Evolutionary conservation across 64 coral and sea anemone genomes (phyloP).

Genomic region (Montipora sp.): DNA sequence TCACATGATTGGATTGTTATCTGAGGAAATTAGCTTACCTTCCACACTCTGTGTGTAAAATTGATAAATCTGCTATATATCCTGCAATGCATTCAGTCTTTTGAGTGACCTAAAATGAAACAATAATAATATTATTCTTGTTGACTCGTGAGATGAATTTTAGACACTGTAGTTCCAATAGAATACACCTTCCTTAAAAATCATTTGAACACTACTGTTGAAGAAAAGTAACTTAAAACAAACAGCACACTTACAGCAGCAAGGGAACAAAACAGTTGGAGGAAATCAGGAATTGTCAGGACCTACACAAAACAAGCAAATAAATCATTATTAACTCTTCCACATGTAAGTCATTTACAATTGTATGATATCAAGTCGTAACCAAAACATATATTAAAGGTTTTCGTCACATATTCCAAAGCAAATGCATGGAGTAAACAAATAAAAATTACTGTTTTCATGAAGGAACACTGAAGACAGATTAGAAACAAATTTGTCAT

Average conservation of each 20-base stretch:
- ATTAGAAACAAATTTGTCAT: no score
- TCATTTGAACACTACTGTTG: neutral
- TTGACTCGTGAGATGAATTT: no score
- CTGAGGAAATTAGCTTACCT: constrained; percentile 39
- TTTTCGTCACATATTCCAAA: no score
- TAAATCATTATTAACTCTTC: neutral
- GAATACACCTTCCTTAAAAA: no score
- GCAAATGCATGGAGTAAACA: no score
- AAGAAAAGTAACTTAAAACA: neutral
- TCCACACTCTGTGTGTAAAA: constrained; percentile 95
- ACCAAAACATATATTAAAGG: no score
- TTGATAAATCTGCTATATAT: constrained; percentile 88
- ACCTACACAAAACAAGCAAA: constrained; percentile 45
- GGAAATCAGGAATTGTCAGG: constrained; percentile 84
- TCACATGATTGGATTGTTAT: no score
- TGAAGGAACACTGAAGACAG: no score
- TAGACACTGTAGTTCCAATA: no score
- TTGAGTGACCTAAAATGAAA: constrained; percentile 67
- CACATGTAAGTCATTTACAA: no score
- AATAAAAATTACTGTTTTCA: no score
- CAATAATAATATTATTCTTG: neutral
- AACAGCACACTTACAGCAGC: constrained; percentile 75
- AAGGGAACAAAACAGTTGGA: constrained; percentile 73
- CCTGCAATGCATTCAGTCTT: constrained; percentile 87
- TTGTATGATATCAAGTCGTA: no score